Evolutionary conservation across 2,113 vertebrate species (phyloP), one percentile per base, ranked within the genome.

Genomic region (Toxotes chatareus): DNA sequence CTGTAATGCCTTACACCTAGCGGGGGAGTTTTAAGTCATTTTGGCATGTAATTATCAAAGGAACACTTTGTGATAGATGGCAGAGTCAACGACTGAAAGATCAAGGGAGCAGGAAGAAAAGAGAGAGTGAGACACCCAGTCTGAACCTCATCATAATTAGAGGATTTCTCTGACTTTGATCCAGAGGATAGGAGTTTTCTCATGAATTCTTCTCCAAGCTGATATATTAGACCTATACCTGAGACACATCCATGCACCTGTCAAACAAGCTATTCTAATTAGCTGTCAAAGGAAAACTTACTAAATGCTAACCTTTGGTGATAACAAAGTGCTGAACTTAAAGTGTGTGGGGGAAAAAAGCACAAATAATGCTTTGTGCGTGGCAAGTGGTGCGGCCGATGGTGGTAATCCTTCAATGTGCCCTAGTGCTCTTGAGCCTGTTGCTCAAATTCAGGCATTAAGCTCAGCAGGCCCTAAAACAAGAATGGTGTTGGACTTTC

Each of bases 11-110:
- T 85, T 88, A 90, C 85, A 90, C 84, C 83, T 88, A 76, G 68
- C 40, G 5, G 69, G 69, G 87, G 86, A 87, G 88, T 93, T 94
- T 94, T 93, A 93, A 94, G 93, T 93, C 93, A 95, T 92, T 93
- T 93, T 93, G 93, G 91, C 93, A 91, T 94, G 94, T 95, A 93
- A 95, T 94, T 95, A 94, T 94, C 92, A 96, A 94, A 95, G 93
- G 88, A 93, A 88, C 90, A 89, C 82, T 91, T 88, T 84, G 88
- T 93, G 92, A 94, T 93, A 91, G 91, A 95, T 92, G 90, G 85
- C 83, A 83, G 82, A 88, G 89, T 88, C 82, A 77, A 73, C 31
- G 84, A 79, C 74, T 66, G 84, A 86, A 64, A 84, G 86, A 88
- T 91, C 85, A 90, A 87, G 89, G 71, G 85, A 79, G 74, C 64